Conservation (phyloP, 2,797 vertebrate species). For the Peromyscus eremicus region DNA sequence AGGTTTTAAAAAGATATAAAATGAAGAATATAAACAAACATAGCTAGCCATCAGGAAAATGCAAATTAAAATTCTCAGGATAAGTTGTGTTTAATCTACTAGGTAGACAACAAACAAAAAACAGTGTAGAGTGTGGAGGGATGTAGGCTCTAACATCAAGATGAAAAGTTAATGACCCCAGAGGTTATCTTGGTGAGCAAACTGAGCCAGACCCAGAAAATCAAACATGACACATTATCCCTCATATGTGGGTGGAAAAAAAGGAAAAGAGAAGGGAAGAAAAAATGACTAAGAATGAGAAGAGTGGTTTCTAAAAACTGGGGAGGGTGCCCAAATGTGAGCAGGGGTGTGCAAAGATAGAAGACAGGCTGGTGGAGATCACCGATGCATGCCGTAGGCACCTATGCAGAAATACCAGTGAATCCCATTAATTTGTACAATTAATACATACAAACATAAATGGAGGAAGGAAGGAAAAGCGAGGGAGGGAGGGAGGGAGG, state of each 20-base stretch:
- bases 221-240: not conserved
- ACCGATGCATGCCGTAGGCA: not conserved
- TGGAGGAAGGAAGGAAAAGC: not conserved
- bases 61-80: not conserved
- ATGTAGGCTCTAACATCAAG: not conserved
- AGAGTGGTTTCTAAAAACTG: not conserved
- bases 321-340: not conserved
- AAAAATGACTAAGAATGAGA: not conserved
- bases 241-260: not conserved
- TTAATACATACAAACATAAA: not conserved
- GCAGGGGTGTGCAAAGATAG: not conserved
- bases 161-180: not conserved
- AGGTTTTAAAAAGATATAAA: constrained; percentile 7
- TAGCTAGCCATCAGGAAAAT: not conserved
- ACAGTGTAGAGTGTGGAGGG: not conserved
- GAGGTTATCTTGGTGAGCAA: not conserved
- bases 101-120: not conserved
- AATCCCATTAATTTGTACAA: not conserved
- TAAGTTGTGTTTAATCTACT: not conserved
- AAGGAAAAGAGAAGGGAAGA: not conserved
- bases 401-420: not conserved
- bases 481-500: not conserved
- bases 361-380: too few species aligned
- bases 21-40: not conserved
- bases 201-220: not conserved